A percentile compares a stretch with the other conserved stretches of the same genome.
Evolutionary conservation across 2,888 invertebrate genomes (phyloP).

Genomic region (Cosmorhoe ocellata): DNA sequence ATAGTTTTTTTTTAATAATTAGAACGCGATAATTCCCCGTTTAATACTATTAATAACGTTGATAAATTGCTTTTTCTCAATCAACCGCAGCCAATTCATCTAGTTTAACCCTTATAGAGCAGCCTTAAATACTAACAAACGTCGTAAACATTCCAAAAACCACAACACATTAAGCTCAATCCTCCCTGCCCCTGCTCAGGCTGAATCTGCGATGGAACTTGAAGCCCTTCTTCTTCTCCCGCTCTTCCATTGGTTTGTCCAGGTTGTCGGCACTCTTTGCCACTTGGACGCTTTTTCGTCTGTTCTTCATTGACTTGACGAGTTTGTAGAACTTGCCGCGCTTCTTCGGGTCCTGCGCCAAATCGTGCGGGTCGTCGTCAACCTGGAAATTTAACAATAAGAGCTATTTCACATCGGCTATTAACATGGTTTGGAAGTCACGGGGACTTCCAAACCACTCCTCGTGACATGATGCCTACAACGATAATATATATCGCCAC

Average conservation of each 20-base stretch:
- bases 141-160: constrained; percentile 21
- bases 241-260: constrained; percentile 63
- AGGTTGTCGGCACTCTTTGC: constrained; percentile 75
- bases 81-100: no score
- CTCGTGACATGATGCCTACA: no score
- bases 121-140: constrained; percentile 5
- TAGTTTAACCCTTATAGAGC: no score
- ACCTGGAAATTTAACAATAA: constrained; percentile 28
- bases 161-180: constrained; percentile 51
- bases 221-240: constrained; percentile 68
- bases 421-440: no score
- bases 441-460: no score
- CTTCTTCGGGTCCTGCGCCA: constrained; percentile 62
- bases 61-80: no score
- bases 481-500: no score
- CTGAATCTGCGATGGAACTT: constrained; percentile 76
- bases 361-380: constrained; percentile 63
- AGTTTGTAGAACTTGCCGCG: constrained; percentile 74
- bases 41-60: no score
- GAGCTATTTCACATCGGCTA: no score
- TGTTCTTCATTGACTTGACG: constrained; percentile 76
- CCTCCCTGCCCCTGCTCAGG: constrained; percentile 69
- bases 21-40: no score
- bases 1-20: no score
- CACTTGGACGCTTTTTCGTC: constrained; percentile 76